Conservation (phyloP, 2,797 vertebrate genomes). For the Chelmon rostratus region DNA sequence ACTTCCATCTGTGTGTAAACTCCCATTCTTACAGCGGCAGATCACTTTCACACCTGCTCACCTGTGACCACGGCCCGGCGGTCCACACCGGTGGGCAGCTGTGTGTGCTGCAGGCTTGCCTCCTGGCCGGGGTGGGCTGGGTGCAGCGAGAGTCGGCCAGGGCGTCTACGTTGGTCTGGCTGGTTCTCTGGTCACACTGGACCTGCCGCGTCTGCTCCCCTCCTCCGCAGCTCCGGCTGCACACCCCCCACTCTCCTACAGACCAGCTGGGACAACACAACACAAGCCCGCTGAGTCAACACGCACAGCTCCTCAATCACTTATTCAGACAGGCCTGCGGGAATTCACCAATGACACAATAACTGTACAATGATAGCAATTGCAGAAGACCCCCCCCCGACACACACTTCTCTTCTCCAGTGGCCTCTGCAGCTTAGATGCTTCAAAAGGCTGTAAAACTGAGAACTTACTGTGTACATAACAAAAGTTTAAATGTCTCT, state of each 20-base stretch:
- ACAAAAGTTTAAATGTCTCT: background rate
- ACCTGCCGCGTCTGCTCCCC: conserved; percentile 87
- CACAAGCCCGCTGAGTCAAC: conserved; percentile 70
- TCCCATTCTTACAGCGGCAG: background rate
- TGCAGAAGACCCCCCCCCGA: conserved; percentile 1
- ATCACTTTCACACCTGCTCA: conserved; percentile 65
- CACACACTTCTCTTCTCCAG: background rate
- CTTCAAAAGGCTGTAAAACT: conserved; percentile 18
- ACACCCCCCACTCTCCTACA: conserved; percentile 89
- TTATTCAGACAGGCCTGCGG: conserved; percentile 41
- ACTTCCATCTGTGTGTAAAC: background rate
- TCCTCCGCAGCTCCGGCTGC: conserved; percentile 89
- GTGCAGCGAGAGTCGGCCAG: conserved; percentile 81
- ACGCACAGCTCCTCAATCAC: conserved; percentile 56
- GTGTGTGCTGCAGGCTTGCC: conserved; percentile 85
- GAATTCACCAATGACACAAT: conserved; percentile 49
- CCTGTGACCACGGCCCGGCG: conserved; percentile 90
- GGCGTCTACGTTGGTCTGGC: conserved; percentile 71
- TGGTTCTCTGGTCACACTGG: conserved; percentile 84
- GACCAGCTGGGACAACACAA: conserved; percentile 89
- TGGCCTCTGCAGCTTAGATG: background rate
- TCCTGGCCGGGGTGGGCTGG: conserved; percentile 74
- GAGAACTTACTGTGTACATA: background rate
- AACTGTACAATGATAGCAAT: conserved; percentile 29
- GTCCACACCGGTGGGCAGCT: conserved; percentile 90